These are phyloP conservation scores for Isaurus tuberculatus DNA, from an alignment of 92 coral and sea anemone species.

Conservation along the genomic window DNA sequence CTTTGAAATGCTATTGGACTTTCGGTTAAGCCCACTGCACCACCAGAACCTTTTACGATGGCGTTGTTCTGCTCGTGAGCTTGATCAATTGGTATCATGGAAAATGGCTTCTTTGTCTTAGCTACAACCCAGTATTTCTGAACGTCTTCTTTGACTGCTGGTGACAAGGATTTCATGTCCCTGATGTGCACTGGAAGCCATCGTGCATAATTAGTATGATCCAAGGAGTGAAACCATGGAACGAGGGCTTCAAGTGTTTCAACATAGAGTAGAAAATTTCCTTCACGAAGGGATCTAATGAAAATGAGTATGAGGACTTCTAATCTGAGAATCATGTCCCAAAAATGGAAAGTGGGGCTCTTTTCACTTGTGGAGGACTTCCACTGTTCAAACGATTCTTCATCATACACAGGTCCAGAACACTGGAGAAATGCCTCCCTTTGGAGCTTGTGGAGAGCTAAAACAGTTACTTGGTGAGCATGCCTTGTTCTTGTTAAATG, in stretches of 20 bases:
- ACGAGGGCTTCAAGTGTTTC: constrained; percentile 47
- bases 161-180: constrained; percentile 59
- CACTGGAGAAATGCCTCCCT: constrained; percentile 50
- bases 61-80: constrained; percentile 16
- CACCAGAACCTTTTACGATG: constrained; percentile 64
- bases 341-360: constrained; percentile 61
- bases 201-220: constrained; percentile 61
- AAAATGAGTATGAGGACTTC: constrained; percentile 29
- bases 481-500: constrained; percentile 63
- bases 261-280: constrained; percentile 50
- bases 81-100: constrained; percentile 65
- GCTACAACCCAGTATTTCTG: constrained; percentile 49
- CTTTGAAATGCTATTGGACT: too few relatives aligned
- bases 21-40: constrained; percentile 63
- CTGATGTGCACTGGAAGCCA: constrained; percentile 66
- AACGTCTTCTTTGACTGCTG: constrained; percentile 34
- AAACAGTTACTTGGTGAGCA: constrained; percentile 60
- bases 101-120: constrained; percentile 59
- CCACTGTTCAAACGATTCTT: constrained; percentile 54
- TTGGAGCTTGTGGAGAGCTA: constrained; percentile 56
- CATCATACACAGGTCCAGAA: constrained; percentile 20
- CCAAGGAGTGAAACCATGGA: constrained; percentile 50
- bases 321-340: constrained; percentile 43
- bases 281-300: constrained; percentile 46
- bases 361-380: constrained; percentile 47